These are phyloP conservation scores for Acanthurus tractus DNA, from an alignment of 2,797 vertebrate genomes.

Conservation along the genomic window DNA sequence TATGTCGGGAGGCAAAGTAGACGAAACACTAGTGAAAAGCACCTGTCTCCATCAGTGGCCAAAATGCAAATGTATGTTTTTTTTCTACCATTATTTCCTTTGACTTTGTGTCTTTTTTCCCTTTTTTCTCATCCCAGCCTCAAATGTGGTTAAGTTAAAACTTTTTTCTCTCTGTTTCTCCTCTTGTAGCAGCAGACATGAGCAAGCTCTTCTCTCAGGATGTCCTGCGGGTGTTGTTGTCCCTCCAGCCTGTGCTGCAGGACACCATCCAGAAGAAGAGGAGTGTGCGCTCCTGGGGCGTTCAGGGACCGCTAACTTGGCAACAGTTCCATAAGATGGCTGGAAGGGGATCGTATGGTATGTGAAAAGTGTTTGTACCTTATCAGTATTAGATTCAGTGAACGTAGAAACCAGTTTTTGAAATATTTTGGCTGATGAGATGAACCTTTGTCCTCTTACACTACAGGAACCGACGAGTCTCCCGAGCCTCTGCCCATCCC, in stretches of 20 bases:
- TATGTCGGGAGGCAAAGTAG: constrained; percentile 99
- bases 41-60: constrained; percentile 98
- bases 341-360: constrained; percentile 98
- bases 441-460: neutral
- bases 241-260: constrained; percentile 97
- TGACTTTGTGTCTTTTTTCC: neutral
- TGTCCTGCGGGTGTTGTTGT: constrained; percentile 95
- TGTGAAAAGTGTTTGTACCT: constrained; percentile 2
- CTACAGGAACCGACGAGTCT: constrained; percentile 97
- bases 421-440: neutral
- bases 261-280: constrained; percentile 99
- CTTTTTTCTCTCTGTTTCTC: neutral
- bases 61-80: constrained; percentile 90
- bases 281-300: constrained; percentile 96
- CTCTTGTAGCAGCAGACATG: constrained; percentile 87
- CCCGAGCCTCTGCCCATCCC: constrained; percentile 99
- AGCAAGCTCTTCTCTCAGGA: constrained; percentile 98
- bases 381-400: neutral
- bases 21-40: constrained; percentile 97
- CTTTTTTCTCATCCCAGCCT: neutral
- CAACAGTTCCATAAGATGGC: constrained; percentile 99
- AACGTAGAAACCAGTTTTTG: neutral
- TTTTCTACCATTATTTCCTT: neutral
- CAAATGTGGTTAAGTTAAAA: neutral
- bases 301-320: constrained; percentile 98